These are phyloP conservation scores for Volucella bombylans DNA, from an alignment of 2,888 invertebrate species.

Conservation along the genomic window DNA sequence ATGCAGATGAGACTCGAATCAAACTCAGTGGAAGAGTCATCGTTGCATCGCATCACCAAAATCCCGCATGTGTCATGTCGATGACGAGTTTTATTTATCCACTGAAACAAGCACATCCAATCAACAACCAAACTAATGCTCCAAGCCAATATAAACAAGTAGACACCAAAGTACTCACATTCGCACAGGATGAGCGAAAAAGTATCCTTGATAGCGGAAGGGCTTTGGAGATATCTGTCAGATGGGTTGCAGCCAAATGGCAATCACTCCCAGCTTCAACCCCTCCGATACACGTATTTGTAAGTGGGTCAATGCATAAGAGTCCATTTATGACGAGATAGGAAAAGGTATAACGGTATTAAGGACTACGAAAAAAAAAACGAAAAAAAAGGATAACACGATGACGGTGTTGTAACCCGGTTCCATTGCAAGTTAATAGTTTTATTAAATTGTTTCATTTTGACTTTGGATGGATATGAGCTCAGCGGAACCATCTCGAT, in stretches of 20 bases:
- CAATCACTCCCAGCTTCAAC: too few relatives aligned
- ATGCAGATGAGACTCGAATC: slow-evolving; percentile 1
- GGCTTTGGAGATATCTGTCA: slow-evolving; percentile 23
- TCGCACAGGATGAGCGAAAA: neutral
- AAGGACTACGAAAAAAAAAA: neutral
- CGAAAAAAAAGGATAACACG: neutral
- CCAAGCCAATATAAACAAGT: slow-evolving; percentile 39
- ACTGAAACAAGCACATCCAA: slow-evolving; percentile 60
- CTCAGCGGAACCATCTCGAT: neutral
- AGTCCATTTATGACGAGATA: slow-evolving; percentile 36
- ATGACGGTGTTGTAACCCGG: slow-evolving; percentile 1
- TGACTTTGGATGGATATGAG: slow-evolving; percentile 11
- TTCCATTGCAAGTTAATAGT: slow-evolving; percentile 6
- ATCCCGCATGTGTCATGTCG: slow-evolving; percentile 66
- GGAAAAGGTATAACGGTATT: neutral
- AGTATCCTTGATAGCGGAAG: slow-evolving; percentile 13
- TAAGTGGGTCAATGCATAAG: slow-evolving; percentile 40
- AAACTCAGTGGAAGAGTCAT: neutral
- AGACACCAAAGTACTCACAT: neutral
- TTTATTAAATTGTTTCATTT: slow-evolving; percentile 46
- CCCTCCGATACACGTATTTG: too few relatives aligned
- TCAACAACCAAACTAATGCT: slow-evolving; percentile 68
- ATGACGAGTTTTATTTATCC: slow-evolving; percentile 70
- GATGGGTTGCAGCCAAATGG: slow-evolving; percentile 18
- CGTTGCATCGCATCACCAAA: slow-evolving; percentile 46